Conservation (phyloP, 2,797 vertebrate genomes). For the Ibycter americanus region DNA sequence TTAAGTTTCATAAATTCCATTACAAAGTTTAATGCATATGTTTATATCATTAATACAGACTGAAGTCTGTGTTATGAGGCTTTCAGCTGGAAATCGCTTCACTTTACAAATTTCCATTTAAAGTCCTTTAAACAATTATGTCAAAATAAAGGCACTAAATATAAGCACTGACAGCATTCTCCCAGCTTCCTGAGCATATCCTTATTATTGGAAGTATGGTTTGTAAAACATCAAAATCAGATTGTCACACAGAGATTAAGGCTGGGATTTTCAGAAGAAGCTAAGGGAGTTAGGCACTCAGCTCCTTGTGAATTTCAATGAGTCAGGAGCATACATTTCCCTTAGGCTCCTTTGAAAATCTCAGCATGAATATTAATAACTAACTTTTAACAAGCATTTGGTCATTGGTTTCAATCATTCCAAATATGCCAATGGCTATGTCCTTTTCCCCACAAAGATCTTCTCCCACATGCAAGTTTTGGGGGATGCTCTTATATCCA, state of each 20-base stretch:
- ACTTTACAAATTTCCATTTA: slow-evolving; percentile 45
- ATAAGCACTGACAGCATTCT: neutral
- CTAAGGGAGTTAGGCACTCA: slow-evolving; percentile 59
- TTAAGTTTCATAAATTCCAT: slow-evolving; percentile 62
- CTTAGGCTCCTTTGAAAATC: slow-evolving; percentile 49
- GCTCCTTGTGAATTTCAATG: slow-evolving; percentile 46
- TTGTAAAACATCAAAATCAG: slow-evolving; percentile 62
- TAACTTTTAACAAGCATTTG: slow-evolving; percentile 52
- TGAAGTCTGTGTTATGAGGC: neutral
- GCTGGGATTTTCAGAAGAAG: slow-evolving; percentile 42
- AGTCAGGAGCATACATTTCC: slow-evolving; percentile 13
- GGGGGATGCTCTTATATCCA: neutral
- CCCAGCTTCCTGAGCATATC: neutral
- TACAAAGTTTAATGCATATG: slow-evolving; percentile 51
- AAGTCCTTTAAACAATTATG: slow-evolving; percentile 46
- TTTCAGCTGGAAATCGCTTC: slow-evolving; percentile 48
- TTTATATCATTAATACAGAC: slow-evolving; percentile 33
- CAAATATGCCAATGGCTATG: slow-evolving; percentile 5
- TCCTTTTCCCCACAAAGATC: neutral
- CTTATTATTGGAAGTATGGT: slow-evolving; percentile 7
- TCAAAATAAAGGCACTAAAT: slow-evolving; percentile 44
- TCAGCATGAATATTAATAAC: slow-evolving; percentile 54
- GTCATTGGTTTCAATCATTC: slow-evolving; percentile 49
- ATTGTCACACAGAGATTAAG: slow-evolving; percentile 53
- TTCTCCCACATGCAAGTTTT: neutral